Evolutionary conservation across 2,888 invertebrate species (phyloP).

Genomic region (Ashinkailepas kermadecensis): DNA sequence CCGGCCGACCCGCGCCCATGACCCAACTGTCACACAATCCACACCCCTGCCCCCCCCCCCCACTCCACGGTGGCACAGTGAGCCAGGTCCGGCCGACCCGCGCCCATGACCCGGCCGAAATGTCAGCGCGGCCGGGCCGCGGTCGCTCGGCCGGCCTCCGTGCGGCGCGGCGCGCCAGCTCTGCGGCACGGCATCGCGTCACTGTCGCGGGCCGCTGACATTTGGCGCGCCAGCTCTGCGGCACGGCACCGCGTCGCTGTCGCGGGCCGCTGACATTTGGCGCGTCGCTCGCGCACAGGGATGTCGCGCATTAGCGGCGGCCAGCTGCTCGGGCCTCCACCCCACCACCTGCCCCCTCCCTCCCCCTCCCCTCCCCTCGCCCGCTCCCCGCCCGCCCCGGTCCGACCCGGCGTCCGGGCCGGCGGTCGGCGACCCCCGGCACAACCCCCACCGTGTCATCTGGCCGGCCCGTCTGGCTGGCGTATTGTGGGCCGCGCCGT

Average conservation of each 20-base stretch:
- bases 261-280: not conserved
- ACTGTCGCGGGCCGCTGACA: not conserved
- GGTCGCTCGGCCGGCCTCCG: too few relatives aligned
- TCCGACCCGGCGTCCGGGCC: not conserved
- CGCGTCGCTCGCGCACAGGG: not conserved
- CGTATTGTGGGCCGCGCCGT: not conserved
- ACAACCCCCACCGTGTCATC: not conserved
- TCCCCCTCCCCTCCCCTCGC: not conserved
- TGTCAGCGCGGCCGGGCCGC: too few relatives aligned
- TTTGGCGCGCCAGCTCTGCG: not conserved
- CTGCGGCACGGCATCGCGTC: not conserved
- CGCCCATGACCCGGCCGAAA: too few relatives aligned
- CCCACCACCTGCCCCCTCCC: conserved; percentile 11
- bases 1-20: too few relatives aligned
- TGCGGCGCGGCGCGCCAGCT: too few relatives aligned
- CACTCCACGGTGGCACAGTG: too few relatives aligned
- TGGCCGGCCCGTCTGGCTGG: too few relatives aligned
- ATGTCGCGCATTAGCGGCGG: not conserved
- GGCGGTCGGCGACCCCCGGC: conserved; percentile 7
- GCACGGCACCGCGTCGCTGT: not conserved
- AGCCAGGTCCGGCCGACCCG: too few relatives aligned
- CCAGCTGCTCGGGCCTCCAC: not conserved
- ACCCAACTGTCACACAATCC: too few relatives aligned
- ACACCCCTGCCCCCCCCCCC: too few relatives aligned
- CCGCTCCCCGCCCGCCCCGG: not conserved